Conservation (phyloP, 2,113 vertebrate genomes). For the Elephantulus edwardii region DNA sequence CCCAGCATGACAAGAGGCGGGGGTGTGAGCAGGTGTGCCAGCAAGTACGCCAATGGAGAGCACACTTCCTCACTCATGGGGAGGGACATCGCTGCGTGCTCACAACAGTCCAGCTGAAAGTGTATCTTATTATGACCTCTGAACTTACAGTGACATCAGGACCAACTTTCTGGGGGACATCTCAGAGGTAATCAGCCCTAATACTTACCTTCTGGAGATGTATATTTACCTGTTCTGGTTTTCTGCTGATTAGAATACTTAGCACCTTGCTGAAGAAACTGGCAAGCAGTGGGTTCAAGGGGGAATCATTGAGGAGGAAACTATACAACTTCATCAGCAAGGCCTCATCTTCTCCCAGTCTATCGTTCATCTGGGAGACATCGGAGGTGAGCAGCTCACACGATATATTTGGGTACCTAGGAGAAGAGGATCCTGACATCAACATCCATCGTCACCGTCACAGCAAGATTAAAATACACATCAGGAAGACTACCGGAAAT, state of each 20-base stretch:
- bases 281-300: conserved; percentile 94
- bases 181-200: not conserved
- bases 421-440: conserved; percentile 47
- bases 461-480: conserved; percentile 35
- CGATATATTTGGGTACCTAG: conserved; percentile 97
- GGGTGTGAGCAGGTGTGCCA: too few relatives aligned
- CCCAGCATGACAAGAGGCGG: too few relatives aligned
- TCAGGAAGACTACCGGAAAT: conserved; percentile 31
- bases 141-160: not conserved
- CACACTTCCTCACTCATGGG: too few relatives aligned
- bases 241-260: conserved; percentile 98
- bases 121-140: not conserved
- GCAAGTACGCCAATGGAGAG: too few relatives aligned
- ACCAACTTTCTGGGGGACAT: not conserved
- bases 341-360: conserved; percentile 96
- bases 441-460: conserved; percentile 37
- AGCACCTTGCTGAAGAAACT: conserved; percentile 99
- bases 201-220: conserved; percentile 65
- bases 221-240: conserved; percentile 94
- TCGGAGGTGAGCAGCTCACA: conserved; percentile 98
- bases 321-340: conserved; percentile 94
- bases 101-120: too few relatives aligned
- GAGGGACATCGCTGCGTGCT: too few relatives aligned
- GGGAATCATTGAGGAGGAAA: conserved; percentile 95
- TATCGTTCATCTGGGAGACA: conserved; percentile 96